Evolutionary conservation across 2,888 invertebrate genomes (phyloP).

Genomic region (Pyrocoelia pectoralis): DNA sequence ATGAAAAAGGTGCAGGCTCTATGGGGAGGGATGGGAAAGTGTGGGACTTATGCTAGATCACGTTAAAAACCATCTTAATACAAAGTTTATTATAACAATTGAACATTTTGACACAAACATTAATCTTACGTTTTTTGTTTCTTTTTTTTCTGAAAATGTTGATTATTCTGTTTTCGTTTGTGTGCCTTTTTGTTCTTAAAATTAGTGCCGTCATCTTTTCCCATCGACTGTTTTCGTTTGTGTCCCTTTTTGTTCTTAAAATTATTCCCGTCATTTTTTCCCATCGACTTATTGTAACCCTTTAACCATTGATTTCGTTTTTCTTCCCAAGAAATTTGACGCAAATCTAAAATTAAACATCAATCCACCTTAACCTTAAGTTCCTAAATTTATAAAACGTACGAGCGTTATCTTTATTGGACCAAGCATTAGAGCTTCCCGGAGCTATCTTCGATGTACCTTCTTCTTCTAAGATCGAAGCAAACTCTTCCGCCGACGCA

Average conservation of each 20-base stretch:
- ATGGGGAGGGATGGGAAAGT: no score
- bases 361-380: background rate
- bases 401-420: conserved; percentile 81
- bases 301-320: conserved; percentile 71
- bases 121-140: no score
- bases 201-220: background rate
- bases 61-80: no score
- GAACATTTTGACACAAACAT: no score
- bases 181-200: conserved; percentile 6
- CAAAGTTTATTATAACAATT: no score
- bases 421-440: conserved; percentile 73
- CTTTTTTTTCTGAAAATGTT: no score
- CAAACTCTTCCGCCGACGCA: conserved; percentile 89
- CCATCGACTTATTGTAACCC: conserved; percentile 61
- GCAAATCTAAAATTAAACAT: conserved; percentile 58
- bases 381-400: conserved; percentile 40
- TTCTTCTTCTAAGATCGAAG: conserved; percentile 85
- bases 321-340: conserved; percentile 86
- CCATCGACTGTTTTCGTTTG: conserved; percentile 18
- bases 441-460: conserved; percentile 66
- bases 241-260: conserved; percentile 12
- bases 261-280: conserved; percentile 33
- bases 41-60: no score
- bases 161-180: no score
- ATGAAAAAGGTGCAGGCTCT: no score